phyloP scores from a whole-genome alignment of 2,888 invertebrate species.

The Bimastos eiseni region DNA sequence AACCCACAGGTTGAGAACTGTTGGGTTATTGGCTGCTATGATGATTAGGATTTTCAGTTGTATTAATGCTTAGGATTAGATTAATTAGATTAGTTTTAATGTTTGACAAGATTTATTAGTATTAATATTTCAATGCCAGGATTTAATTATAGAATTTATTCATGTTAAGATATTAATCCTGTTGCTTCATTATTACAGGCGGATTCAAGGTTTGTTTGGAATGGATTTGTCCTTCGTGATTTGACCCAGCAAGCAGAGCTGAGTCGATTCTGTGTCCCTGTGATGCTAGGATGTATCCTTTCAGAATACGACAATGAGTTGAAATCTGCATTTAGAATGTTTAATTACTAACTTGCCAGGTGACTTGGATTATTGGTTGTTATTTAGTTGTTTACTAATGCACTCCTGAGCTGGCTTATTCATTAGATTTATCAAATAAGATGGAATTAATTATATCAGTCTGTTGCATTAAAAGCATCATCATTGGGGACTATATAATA shows the following conservation, averaged over 20 bases:
- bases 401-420: neutral
- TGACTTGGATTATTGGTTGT: neutral
- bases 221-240: constrained; percentile 77
- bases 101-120: no score
- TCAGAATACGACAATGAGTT: neutral
- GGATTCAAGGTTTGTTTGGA: constrained; percentile 92
- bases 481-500: no score
- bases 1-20: no score
- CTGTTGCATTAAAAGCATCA: no score
- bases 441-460: neutral
- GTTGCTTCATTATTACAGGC: constrained; percentile 62
- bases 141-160: neutral
- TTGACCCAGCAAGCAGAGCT: constrained; percentile 73
- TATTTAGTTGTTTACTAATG: neutral
- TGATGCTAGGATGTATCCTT: constrained; percentile 80
- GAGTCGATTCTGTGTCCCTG: constrained; percentile 74
- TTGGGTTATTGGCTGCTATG: no score
- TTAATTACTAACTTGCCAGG: neutral
- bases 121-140: no score
- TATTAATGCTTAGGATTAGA: neutral
- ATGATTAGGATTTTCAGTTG: neutral
- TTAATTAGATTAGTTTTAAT: neutral
- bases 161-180: neutral
- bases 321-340: neutral
- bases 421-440: neutral